Evolutionary conservation across 2,888 invertebrate genomes (phyloP), one percentile per base, ranked within the genome.

Genomic region (Diploptera punctata): DNA sequence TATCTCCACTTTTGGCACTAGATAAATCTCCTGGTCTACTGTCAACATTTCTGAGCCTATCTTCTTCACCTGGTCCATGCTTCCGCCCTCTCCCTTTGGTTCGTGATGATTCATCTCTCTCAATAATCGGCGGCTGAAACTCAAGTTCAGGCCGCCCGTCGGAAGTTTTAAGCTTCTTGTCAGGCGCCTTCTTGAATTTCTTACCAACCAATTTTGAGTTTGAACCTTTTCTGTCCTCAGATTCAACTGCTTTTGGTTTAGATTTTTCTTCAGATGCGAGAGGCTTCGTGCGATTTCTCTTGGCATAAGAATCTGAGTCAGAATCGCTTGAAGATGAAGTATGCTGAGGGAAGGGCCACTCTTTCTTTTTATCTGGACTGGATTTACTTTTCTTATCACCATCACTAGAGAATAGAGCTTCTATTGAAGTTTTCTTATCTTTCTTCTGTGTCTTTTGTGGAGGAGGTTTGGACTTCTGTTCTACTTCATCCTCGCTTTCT

Each of bases 81-180:
- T 70, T 73, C 61, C 70, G 65, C 38, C 71, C 70, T 24, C 57
- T 67, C 75, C 76, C 78, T 79, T 75, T 80, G 79, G 78, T 79
- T 82, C 84, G 84, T 81, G 83, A 81, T 85, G 88, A 83, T 91
- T 92, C 90, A 89, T 90, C 90, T 92, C 92, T 87, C 87, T 91
- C 88, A 92, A 84, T 82, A 91, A 88, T 81, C 87, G 89, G 86
- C 86, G 90, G 86, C 88, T 89, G 86, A 87, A 88, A 87, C 87
- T 89, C 86, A 84, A 86, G 87, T 87, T 88, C 90, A 88, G 89
- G 87, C 87, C 88, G 87, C 90, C 89, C 89, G 88, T 91, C 91
- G 90, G 91, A 90, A 90, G 90, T 90, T 91, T 91, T 91, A 89
- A 90, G 90, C 90, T 91, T 91, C 91, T 90, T 91, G 85, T 90